Evolutionary conservation across 2,888 invertebrate species (phyloP).

Genomic region (Argyra leucocephala): DNA sequence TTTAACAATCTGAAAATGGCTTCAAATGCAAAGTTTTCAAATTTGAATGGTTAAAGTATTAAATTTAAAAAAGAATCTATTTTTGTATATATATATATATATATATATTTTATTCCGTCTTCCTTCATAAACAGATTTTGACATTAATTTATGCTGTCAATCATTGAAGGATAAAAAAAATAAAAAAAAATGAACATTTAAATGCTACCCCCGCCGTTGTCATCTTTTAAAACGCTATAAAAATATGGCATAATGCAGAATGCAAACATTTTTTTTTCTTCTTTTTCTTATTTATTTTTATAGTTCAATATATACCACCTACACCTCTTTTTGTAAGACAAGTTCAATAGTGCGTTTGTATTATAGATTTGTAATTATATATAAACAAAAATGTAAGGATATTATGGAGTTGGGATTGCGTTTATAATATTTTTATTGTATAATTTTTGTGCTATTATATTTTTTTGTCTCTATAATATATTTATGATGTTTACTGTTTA

Average conservation of each 20-base stretch:
- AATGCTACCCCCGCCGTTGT: neutral
- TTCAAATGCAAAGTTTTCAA: no score
- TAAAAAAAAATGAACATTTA: neutral
- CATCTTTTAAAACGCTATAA: neutral
- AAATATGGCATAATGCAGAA: neutral
- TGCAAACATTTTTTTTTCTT: neutral
- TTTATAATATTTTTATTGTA: no score
- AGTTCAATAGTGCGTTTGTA: no score
- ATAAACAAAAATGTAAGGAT: neutral
- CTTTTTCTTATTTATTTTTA: neutral
- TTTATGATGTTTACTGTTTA: no score
- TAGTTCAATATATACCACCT: neutral
- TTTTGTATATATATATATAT: no score
- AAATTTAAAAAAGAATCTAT: no score
- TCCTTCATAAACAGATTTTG: neutral
- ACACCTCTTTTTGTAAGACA: neutral
- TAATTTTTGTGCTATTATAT: no score
- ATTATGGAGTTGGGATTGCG: no score
- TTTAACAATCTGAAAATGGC: no score
- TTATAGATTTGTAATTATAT: neutral
- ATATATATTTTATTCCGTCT: no score
- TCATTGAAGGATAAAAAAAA: neutral
- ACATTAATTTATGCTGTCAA: conserved; percentile 1
- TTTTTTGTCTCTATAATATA: no score
- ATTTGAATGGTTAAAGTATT: no score